Evolutionary conservation across 35 echinoderm and acorn worm species (phyloP).

Genomic region (Patiria miniata): DNA sequence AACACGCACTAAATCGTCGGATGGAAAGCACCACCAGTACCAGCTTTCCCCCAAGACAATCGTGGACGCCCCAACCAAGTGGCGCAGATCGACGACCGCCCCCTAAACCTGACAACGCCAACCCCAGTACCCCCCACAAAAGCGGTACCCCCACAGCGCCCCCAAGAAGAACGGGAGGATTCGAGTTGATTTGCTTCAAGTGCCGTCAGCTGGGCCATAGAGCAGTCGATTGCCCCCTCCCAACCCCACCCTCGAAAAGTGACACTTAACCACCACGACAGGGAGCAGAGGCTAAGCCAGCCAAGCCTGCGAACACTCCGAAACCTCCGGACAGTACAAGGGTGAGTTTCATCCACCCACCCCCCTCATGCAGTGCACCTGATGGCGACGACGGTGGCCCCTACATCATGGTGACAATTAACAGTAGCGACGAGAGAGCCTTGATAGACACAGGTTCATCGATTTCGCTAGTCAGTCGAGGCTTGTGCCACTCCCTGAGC

Average conservation of each 20-base stretch:
- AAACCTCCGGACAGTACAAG: not conserved
- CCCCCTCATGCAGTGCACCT: not conserved
- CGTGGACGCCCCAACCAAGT: no score
- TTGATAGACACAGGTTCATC: slow-evolving; percentile 49
- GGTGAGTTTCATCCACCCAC: not conserved
- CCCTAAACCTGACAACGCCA: no score
- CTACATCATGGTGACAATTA: not conserved
- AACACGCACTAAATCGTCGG: not conserved
- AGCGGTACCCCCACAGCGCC: not conserved
- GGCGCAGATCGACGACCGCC: no score
- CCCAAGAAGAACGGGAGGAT: not conserved
- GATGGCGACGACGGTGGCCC: not conserved
- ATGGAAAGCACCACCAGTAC: no score
- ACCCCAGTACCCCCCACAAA: no score
- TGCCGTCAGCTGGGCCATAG: slow-evolving; percentile 28
- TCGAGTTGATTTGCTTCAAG: not conserved
- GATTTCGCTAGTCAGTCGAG: slow-evolving; percentile 34
- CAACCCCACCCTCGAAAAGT: not conserved
- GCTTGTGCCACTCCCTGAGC: slow-evolving; percentile 29
- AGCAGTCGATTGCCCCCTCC: slow-evolving; percentile 14
- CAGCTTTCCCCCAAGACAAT: no score
- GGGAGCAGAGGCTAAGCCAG: not conserved
- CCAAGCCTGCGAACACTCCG: not conserved
- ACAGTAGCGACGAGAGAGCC: not conserved
- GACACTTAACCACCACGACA: not conserved